Base-by-base conservation (phyloP, 2,888 invertebrate species). In the Drosophila helvetica region DNA sequence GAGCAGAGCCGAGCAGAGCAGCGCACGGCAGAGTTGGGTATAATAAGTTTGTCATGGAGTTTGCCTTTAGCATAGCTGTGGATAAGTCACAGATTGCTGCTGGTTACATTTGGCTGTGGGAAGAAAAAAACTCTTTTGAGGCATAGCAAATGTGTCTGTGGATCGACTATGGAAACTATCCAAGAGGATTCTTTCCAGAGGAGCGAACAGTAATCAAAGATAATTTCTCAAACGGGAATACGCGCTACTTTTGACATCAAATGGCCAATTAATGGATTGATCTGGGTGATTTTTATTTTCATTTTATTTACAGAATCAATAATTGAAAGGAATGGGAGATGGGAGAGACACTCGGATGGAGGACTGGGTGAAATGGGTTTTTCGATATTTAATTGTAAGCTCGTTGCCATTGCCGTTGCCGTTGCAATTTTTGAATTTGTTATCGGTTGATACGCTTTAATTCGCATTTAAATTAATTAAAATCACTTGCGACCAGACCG, bases 401-500 rank as follows among this genome's bases (percentile, higher is more conserved):
- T 53, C 68, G 27, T 56, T 58, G 30, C 69, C 38, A 72, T 78
- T 75, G 71, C 68, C 60, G 55, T 78, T 80, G 73, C 38, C 74
- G 72, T 78, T 75, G 71, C 68, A 61, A 57, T 78, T 80, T 82
- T 83, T 86, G 74, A 84, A 79, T 86, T 86, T 80, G 83, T 86
- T 84, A 86, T 80, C 80, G 80, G 57, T 68, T 75, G 72, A 88
- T 84, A 71, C 87, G 74, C 82, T 88, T 86, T 87, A 86, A 85
- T 81, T 86, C 85, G 78, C 71, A 86, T 86, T 86, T 88, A 86
- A 86, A 86, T 88, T 86, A 86, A 86, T 86, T 86, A 88, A 86
- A 86, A 86, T 84, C 85, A 81, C 75, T 86, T 87, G 76, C 81
- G 70, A 74, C 70, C 73, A 74, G 71, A 77, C 77, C 66, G 63